Evolutionary conservation across 2,797 vertebrate genomes (phyloP).

Genomic region (Hylomyscus alleni): DNA sequence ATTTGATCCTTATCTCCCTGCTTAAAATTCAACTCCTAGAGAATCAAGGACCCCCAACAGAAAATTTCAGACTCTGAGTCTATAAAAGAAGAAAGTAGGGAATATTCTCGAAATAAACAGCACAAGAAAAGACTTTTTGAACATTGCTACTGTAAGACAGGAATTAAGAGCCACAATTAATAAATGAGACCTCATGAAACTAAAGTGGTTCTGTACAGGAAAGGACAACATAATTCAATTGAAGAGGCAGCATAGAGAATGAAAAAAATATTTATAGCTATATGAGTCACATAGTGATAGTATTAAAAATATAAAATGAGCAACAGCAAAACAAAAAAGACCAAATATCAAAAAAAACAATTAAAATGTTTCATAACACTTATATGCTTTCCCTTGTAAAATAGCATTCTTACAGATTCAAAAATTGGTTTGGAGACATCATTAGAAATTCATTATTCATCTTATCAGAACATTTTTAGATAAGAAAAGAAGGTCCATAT

Average conservation of each 20-base stretch:
- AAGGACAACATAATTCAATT: background rate
- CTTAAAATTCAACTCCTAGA: background rate
- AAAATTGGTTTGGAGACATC: no score
- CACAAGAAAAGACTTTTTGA: background rate
- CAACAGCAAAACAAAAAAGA: background rate
- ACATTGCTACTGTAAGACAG: background rate
- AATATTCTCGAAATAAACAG: background rate
- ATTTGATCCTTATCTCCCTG: background rate
- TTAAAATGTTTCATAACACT: background rate
- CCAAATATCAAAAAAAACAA: background rate
- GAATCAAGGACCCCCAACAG: background rate
- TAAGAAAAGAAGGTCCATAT: background rate
- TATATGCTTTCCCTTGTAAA: background rate
- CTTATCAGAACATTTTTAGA: background rate
- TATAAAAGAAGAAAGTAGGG: background rate
- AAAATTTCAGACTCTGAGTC: background rate
- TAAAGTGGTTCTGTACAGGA: background rate
- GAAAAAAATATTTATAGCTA: background rate
- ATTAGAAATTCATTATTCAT: background rate
- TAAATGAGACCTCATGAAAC: background rate
- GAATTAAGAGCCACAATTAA: background rate
- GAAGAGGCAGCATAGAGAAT: background rate
- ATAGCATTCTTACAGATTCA: background rate
- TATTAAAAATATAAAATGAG: background rate
- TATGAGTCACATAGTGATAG: background rate